Base-by-base conservation (phyloP, 2,888 invertebrate species). In the Erynnis tages region DNA sequence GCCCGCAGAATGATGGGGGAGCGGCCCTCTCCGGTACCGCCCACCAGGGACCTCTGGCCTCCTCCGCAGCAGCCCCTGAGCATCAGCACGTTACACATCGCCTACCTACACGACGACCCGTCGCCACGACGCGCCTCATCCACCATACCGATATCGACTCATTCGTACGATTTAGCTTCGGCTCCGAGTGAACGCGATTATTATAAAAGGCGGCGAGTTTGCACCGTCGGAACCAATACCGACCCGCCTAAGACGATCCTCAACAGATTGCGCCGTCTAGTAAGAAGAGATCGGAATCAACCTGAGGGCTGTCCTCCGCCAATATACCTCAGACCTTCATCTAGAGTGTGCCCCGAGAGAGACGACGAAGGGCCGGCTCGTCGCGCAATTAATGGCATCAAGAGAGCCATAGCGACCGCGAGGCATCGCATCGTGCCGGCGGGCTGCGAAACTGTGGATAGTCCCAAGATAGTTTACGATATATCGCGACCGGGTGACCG, bases 1-100 rank as follows among this genome's bases (percentile, higher is more conserved):
- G 86, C 88, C 21, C 77, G 88, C 11, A 78, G 89, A 17, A 79
- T 89, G 81, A 66, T 87, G 54, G 88, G 88, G 49, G 86, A 86
- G 64, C 72, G 89, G 23, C 88, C 87, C 7, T 77, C 87, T 35
- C 82, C 87, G 25, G 84, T 88, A 1, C 85, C 87, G 7, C 87
- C 88, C 11, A 88, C 88, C 0, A 72, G 88, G 54, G 86, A 87
- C 25, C 73, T 88, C 40, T 88, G 89, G 59, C 71, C 67, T 16
- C 64, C 76, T 40, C 76, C 78, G 29, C 83, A 79, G 54, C 82
- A 82, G 54, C 82, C 77, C 14, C 69, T 86, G 55, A 86, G 83
- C 65, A 87, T 88, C 59, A 89, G 89, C 67, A 89, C 89, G 0
- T 67, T 89, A 6, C 89, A 89, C 56, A 71, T 88, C 48, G 83